phyloP scores from a whole-genome alignment of 2,113 vertebrate genomes.

The Hemichromis elongatus region DNA sequence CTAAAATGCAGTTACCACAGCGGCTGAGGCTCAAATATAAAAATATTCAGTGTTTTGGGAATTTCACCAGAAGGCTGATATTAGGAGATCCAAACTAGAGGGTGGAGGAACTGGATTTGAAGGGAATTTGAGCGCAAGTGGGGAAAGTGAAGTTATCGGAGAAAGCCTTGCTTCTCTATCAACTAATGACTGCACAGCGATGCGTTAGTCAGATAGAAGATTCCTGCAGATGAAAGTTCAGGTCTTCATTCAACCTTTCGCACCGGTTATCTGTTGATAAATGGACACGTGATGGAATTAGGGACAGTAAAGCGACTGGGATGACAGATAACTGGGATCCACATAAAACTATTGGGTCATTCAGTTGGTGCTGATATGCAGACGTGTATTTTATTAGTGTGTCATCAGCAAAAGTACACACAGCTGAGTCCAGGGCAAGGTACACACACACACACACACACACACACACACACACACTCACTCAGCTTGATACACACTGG shows the following conservation, averaged over 20 bases:
- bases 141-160: background rate
- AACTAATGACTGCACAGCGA: background rate
- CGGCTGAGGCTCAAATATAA: background rate
- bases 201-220: background rate
- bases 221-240: background rate
- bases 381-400: background rate
- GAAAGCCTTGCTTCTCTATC: background rate
- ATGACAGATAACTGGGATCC: background rate
- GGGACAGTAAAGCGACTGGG: background rate
- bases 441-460: conserved; percentile 27
- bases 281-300: conserved; percentile 1
- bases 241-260: background rate
- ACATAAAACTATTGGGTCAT: conserved; percentile 7
- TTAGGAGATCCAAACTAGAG: background rate
- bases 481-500: background rate
- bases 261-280: background rate
- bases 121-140: background rate
- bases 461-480: background rate
- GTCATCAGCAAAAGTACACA: conserved; percentile 24
- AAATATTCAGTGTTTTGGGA: conserved; percentile 5
- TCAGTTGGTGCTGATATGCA: background rate
- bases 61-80: background rate
- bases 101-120: background rate
- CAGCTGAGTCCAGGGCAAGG: conserved; percentile 38
- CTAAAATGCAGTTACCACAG: background rate